Conservation (phyloP, 2,797 vertebrate genomes). For the Hylomyscus alleni region DNA sequence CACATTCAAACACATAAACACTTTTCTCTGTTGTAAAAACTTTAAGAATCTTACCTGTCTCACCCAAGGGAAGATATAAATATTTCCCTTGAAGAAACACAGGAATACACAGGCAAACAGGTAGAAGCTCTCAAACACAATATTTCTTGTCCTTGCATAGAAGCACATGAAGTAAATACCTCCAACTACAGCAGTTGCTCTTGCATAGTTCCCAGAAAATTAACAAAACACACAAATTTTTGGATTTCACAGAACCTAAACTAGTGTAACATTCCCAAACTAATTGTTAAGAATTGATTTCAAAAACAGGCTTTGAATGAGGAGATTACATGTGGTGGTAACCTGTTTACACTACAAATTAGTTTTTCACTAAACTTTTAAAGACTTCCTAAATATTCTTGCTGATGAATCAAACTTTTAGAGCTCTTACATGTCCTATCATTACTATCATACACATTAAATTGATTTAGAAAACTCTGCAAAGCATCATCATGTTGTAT, state of each 20-base stretch:
- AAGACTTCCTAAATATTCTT: not conserved
- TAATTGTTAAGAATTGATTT: not conserved
- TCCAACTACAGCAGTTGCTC: not conserved
- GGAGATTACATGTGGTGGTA: not conserved
- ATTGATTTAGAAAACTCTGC: not conserved
- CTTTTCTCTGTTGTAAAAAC: not conserved
- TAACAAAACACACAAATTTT: not conserved
- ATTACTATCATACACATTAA: not conserved
- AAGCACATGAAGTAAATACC: not conserved
- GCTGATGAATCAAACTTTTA: not conserved
- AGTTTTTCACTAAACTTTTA: not conserved
- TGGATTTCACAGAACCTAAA: not conserved
- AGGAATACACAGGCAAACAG: no score
- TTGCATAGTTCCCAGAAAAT: not conserved
- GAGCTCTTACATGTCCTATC: not conserved
- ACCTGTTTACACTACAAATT: not conserved
- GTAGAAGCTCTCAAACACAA: no score
- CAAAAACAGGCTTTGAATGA: not conserved
- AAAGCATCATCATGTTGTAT: not conserved
- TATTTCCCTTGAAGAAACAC: no score
- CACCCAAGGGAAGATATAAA: no score
- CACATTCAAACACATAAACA: not conserved
- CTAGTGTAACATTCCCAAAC: not conserved
- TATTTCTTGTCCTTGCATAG: not conserved
- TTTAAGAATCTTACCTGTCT: not conserved